A percentile compares a stretch with the other conserved stretches of the same genome.
Evolutionary conservation across 2,797 vertebrate species (phyloP).

Genomic region (Muscicapa striata): DNA sequence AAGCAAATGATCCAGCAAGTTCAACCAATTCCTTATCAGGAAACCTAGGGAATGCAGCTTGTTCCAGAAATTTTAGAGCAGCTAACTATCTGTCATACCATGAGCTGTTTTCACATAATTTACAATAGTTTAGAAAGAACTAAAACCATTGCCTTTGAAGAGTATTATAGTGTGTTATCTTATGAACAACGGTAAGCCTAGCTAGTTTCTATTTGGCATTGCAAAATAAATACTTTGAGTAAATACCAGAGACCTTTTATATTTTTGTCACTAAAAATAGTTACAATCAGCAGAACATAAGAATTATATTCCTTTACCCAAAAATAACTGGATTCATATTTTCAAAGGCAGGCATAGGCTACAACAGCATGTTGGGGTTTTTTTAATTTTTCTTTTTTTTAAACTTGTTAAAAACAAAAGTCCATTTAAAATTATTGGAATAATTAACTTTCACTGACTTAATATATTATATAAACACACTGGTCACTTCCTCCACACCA

Average conservation of each 20-base stretch:
- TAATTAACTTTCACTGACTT: not conserved
- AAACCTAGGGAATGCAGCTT: not conserved
- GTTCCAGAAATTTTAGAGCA: not conserved
- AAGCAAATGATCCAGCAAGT: not conserved
- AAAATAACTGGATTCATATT: not conserved
- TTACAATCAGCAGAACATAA: not conserved
- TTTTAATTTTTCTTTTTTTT: not conserved
- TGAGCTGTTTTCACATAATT: not conserved
- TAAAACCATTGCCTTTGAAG: not conserved
- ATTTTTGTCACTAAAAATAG: not conserved
- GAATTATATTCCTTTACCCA: not conserved
- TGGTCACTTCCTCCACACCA: conserved; percentile 17
- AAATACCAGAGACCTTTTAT: not conserved
- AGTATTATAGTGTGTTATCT: not conserved
- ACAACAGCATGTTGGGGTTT: fast-evolving
- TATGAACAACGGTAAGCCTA: not conserved
- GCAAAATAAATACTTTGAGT: not conserved
- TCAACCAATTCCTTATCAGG: not conserved
- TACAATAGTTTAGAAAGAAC: not conserved
- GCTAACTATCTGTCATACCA: not conserved
- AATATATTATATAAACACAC: not conserved
- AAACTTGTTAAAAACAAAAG: not conserved
- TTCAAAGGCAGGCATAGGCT: not conserved
- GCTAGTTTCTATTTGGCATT: not conserved
- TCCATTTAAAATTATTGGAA: not conserved